Evolutionary conservation across 37 sponge, comb jelly and placozoan genomes (phyloP), one percentile per base, ranked within the genome.

Genomic region (Spongia lamella): DNA sequence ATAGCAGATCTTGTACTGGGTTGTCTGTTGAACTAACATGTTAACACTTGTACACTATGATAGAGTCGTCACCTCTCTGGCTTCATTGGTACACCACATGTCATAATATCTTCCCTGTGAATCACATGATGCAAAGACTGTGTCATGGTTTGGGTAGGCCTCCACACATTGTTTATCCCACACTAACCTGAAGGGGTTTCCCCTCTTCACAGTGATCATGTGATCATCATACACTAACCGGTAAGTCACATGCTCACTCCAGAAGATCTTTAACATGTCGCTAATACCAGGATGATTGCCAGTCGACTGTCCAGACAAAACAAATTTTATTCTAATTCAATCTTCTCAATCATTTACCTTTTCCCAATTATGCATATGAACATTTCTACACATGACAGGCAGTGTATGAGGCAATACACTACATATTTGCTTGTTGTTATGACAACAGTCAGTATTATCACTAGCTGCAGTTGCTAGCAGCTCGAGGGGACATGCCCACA

Each of bases 31-130:
- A 43, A n/a, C n/a, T n/a, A n/a, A n/a, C n/a, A n/a, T n/a, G n/a
- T n/a, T n/a, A n/a, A n/a, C n/a, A n/a, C n/a, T n/a, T n/a, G n/a
- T n/a, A n/a, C n/a, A n/a, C n/a, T n/a, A n/a, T n/a, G n/a, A n/a
- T n/a, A n/a, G n/a, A n/a, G n/a, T 53, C 32, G 26, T 21, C 36
- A 33, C 49, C 37, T 31, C 2, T 1, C 54, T 61, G 32, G 15
- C 0, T 27, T 59, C 14, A n/a, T n/a, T 54, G 19, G 53, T 29
- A 38, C 27, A 43, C 81, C 81, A 81, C 16, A 52, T 72, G 4
- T 53, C 24, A 38, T 72, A 81, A 63, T 62, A 81, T 53, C 72
- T 9, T 37, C 81, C 81, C 19, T 32, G 29, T 16, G 61, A n/a
- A 38, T 72, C 73, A 72, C 49, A 7, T 72, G 73, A 81, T 30